These are phyloP conservation scores for Stramonita haemastoma DNA, from an alignment of 2,888 invertebrate genomes.

Conservation along the genomic window DNA sequence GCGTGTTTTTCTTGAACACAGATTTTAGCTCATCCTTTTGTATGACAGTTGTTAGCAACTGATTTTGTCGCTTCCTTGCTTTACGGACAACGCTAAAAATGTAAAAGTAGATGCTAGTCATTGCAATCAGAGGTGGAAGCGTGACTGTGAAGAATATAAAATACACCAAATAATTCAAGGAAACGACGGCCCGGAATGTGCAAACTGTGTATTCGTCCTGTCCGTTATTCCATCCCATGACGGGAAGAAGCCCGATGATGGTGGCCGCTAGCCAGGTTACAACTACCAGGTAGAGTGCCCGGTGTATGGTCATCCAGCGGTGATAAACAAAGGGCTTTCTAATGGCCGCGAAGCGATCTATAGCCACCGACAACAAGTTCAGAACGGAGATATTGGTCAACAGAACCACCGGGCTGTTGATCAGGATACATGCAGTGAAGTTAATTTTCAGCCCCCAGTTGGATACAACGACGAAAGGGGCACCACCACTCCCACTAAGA, in stretches of 20 bases:
- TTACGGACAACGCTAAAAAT: constrained; percentile 70
- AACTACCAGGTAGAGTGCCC: constrained; percentile 54
- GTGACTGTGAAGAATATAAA: constrained; percentile 75
- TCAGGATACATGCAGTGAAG: constrained; percentile 69
- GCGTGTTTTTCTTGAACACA: background rate
- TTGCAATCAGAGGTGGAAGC: constrained; percentile 67
- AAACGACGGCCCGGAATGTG: constrained; percentile 70
- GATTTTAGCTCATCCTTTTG: constrained; percentile 49
- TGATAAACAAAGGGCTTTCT: constrained; percentile 71
- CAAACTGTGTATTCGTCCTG: constrained; percentile 56
- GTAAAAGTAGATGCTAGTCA: constrained; percentile 70
- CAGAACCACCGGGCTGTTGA: constrained; percentile 70
- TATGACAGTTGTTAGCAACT: constrained; percentile 52
- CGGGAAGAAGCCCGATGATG: constrained; percentile 69
- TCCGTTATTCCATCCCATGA: constrained; percentile 73
- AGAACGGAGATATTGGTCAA: constrained; percentile 75
- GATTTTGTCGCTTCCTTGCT: constrained; percentile 67
- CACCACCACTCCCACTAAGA: constrained; percentile 68
- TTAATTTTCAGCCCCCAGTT: constrained; percentile 61
- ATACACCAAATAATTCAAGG: constrained; percentile 75
- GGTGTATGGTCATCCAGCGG: constrained; percentile 58
- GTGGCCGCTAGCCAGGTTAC: constrained; percentile 48
- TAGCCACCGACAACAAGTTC: constrained; percentile 71
- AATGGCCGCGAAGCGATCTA: constrained; percentile 74
- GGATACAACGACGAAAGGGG: constrained; percentile 66